phyloP scores from a whole-genome alignment of 1,140 invertebrate genomes.

The Capitella teleta region DNA sequence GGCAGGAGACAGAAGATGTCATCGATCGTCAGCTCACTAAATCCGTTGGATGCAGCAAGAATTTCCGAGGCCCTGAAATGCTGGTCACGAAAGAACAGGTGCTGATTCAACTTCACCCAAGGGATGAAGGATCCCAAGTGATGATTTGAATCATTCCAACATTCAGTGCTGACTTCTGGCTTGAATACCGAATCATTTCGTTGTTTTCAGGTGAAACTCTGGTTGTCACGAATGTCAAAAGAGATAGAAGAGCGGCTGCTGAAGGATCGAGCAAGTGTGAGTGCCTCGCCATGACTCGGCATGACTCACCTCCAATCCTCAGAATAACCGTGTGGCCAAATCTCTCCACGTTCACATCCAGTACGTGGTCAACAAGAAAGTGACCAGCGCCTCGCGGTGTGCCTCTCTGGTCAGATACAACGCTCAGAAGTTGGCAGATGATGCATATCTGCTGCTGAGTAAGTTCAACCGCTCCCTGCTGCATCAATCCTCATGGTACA shows the following conservation, averaged over 20 bases:
- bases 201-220: slow-evolving; percentile 50
- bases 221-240: slow-evolving; percentile 64
- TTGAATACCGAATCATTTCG: neutral
- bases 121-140: neutral
- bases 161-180: neutral
- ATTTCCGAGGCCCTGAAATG: slow-evolving; percentile 72
- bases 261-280: slow-evolving; percentile 63
- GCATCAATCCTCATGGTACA: too few species aligned
- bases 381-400: too few species aligned
- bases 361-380: too few species aligned
- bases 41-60: slow-evolving; percentile 91
- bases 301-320: too few species aligned
- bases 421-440: too few species aligned
- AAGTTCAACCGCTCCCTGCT: too few species aligned
- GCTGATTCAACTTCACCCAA: neutral
- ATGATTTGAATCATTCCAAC: neutral
- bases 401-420: too few species aligned
- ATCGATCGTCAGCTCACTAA: slow-evolving; percentile 70
- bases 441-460: too few species aligned
- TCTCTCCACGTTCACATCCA: too few species aligned
- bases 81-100: slow-evolving; percentile 60
- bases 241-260: slow-evolving; percentile 77
- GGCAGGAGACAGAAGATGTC: slow-evolving; percentile 78
- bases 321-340: too few species aligned
- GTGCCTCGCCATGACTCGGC: too few species aligned